These are phyloP conservation scores for Telmatochromis brachygnathus DNA, from an alignment of 2,113 vertebrate species.

Conservation along the genomic window DNA sequence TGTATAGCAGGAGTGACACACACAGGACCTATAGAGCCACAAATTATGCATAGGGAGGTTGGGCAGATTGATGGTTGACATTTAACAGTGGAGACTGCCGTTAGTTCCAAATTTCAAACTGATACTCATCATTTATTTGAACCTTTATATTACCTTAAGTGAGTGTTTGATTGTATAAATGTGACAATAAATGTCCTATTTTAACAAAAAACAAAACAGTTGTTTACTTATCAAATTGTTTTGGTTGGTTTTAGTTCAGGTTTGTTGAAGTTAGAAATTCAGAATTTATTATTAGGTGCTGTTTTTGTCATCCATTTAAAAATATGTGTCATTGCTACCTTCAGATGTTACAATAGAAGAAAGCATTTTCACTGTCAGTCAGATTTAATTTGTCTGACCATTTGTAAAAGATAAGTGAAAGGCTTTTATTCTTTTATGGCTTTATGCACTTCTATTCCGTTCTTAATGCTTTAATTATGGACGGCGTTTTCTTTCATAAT, in stretches of 20 bases:
- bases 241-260: background rate
- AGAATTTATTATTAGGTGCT: background rate
- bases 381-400: background rate
- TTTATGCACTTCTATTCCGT: background rate
- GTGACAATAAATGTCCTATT: background rate
- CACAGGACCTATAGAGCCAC: background rate
- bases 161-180: background rate
- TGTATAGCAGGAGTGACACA: background rate
- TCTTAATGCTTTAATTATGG: background rate
- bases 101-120: background rate
- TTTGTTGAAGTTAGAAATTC: background rate
- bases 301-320: background rate
- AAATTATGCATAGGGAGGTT: background rate
- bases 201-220: background rate
- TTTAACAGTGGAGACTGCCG: background rate
- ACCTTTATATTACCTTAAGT: background rate
- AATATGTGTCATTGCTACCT: background rate
- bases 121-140: background rate
- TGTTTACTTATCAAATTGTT: background rate
- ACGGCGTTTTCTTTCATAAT: background rate
- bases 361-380: background rate
- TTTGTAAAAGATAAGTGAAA: background rate
- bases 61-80: background rate
- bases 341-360: background rate
- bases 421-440: background rate